Percentiles rank a stretch among this genome's conserved stretches.
These are phyloP conservation scores for Spinus olivaceus DNA, from an alignment of 2,797 vertebrate species.

Conservation along the genomic window DNA sequence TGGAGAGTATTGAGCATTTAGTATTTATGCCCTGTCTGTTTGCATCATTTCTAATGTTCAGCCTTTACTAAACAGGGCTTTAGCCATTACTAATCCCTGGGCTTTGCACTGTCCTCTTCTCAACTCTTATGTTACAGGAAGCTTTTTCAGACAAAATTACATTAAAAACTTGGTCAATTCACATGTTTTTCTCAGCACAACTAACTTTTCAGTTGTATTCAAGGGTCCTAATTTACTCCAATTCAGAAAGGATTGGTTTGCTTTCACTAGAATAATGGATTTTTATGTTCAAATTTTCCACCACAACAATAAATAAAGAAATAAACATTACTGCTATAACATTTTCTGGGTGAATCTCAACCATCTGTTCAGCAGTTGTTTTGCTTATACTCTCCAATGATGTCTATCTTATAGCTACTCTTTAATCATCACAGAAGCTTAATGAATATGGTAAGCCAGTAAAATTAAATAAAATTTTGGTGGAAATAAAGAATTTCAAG, in stretches of 20 bases:
- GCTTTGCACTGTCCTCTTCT: neutral
- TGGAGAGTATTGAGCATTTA: neutral
- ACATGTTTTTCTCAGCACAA: neutral
- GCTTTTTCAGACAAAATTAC: neutral
- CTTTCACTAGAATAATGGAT: neutral
- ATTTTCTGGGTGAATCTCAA: neutral
- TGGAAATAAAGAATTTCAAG: neutral
- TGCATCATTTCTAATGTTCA: neutral
- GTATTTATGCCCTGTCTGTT: neutral
- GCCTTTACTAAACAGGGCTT: neutral
- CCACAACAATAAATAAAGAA: neutral
- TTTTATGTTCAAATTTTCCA: constrained; percentile 13
- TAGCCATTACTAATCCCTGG: neutral
- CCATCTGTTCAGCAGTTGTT: neutral
- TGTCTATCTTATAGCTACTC: neutral
- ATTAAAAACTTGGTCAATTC: neutral
- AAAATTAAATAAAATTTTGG: neutral
- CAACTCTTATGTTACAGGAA: neutral
- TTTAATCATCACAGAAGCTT: neutral
- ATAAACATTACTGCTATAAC: neutral
- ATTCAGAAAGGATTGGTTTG: neutral
- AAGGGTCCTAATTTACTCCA: neutral
- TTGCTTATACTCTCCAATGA: neutral
- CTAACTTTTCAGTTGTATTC: neutral
- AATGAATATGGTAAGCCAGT: neutral